Conservation (phyloP, 1,140 invertebrate species). For the Zaprionus ghesquierei region DNA sequence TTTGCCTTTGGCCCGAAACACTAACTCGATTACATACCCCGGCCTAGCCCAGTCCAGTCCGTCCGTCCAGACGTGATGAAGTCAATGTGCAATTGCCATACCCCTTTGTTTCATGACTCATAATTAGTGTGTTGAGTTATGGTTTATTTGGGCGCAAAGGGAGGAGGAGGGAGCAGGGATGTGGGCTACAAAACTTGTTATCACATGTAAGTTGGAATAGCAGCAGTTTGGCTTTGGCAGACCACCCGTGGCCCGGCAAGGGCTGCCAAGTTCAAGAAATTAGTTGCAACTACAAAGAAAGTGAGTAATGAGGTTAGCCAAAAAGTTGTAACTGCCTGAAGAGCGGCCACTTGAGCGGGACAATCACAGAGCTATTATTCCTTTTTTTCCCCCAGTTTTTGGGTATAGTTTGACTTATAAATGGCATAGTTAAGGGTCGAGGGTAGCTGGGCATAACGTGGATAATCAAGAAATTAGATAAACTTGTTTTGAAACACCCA, state of each 20-base stretch:
- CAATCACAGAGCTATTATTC: slow-evolving; percentile 38
- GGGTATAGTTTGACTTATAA: slow-evolving; percentile 8
- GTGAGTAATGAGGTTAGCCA: slow-evolving; percentile 57
- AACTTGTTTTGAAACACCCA: not conserved
- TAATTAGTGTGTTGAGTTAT: slow-evolving; percentile 76
- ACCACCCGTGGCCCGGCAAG: slow-evolving; percentile 35
- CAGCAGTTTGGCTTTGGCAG: slow-evolving; percentile 4
- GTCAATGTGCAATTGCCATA: slow-evolving; percentile 67
- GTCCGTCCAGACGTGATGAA: slow-evolving; percentile 41
- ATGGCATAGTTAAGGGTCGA: slow-evolving; percentile 8
- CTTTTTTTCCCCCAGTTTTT: not conserved
- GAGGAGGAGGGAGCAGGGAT: not conserved
- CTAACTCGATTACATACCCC: slow-evolving; percentile 36
- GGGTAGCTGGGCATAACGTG: not conserved
- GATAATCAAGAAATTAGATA: not conserved
- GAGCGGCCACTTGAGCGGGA: slow-evolving; percentile 24
- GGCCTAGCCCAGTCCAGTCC: not conserved
- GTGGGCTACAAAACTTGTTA: slow-evolving; percentile 65
- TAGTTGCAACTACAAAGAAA: slow-evolving; percentile 30
- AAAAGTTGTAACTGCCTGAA: slow-evolving; percentile 31
- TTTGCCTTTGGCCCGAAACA: slow-evolving; percentile 16
- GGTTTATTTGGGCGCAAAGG: slow-evolving; percentile 30
- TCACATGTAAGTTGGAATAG: slow-evolving; percentile 31
- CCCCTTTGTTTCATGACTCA: slow-evolving; percentile 61
- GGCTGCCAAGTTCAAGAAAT: slow-evolving; percentile 26